Conservation (phyloP, 2,797 vertebrate genomes). For the Halcyon smyrnensis region DNA sequence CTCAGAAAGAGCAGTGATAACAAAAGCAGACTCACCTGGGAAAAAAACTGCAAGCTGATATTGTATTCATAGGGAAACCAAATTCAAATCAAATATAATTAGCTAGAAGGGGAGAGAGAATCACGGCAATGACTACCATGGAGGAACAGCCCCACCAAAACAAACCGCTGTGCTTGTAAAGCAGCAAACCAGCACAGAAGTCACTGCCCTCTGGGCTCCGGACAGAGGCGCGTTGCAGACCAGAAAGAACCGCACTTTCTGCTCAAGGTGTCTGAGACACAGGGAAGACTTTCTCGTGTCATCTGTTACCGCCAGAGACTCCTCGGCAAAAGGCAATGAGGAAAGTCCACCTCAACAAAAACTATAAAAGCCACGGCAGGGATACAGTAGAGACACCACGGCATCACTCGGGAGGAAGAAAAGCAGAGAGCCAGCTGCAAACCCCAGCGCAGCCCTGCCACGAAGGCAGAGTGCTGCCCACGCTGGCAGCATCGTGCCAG, state of each 20-base stretch:
- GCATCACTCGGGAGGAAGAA: not conserved
- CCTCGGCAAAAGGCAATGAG: not conserved
- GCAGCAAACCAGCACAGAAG: not conserved
- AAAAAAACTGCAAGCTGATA: not conserved
- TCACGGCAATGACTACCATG: not conserved
- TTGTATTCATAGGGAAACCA: not conserved
- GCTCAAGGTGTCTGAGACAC: not conserved
- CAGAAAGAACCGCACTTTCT: not conserved
- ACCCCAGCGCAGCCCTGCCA: not conserved
- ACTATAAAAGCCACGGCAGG: accelerated
- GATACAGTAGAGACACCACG: accelerated
- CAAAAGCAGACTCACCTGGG: not conserved
- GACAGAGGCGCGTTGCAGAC: not conserved
- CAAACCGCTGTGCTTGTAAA: not conserved
- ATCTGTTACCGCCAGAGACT: not conserved
- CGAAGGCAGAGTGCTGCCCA: accelerated
- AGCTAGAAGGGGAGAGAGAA: not conserved
- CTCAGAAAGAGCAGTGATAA: not conserved
- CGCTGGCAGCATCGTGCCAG: not conserved
- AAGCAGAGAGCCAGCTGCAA: accelerated
- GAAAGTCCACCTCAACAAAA: not conserved
- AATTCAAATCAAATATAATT: not conserved
- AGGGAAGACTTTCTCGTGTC: not conserved
- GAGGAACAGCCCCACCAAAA: not conserved
- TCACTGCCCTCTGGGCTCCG: not conserved